Conservation (phyloP, 1,140 invertebrate genomes). For the Steinernema feltiae region DNA sequence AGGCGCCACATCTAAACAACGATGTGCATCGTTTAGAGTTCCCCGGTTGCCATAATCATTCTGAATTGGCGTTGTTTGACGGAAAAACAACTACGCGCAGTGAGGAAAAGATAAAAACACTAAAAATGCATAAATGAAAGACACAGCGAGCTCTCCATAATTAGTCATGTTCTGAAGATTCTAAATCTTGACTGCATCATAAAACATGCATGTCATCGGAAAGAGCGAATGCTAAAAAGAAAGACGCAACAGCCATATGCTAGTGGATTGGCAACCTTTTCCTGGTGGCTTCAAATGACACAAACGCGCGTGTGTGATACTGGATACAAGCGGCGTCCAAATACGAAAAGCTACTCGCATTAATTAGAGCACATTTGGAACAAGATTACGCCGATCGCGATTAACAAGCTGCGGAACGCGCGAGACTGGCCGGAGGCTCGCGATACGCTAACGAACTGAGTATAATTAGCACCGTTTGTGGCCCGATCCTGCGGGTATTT, state of each 20-base stretch:
- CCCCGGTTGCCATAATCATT: background rate
- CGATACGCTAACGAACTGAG: background rate
- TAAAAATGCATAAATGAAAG: background rate
- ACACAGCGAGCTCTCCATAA: background rate
- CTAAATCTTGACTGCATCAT: background rate
- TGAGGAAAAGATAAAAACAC: background rate
- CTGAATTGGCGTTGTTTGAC: background rate
- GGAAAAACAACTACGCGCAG: background rate
- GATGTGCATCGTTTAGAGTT: background rate
- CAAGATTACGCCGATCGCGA: conserved; percentile 1
- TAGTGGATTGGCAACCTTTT: background rate
- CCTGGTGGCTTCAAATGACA: background rate
- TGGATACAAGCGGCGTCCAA: background rate
- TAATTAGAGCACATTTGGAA: conserved; percentile 9
- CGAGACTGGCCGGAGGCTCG: background rate
- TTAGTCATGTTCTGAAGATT: background rate
- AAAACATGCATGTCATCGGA: background rate
- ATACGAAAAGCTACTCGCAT: background rate
- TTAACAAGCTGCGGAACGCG: conserved; percentile 8
- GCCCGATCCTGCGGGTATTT: background rate
- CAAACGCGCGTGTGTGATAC: background rate
- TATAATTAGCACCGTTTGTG: conserved; percentile 15
- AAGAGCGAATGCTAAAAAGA: background rate
- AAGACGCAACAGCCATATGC: background rate
- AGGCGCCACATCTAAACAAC: background rate